phyloP scores from a whole-genome alignment of 2,888 invertebrate genomes.

The Netelia inedita region DNA sequence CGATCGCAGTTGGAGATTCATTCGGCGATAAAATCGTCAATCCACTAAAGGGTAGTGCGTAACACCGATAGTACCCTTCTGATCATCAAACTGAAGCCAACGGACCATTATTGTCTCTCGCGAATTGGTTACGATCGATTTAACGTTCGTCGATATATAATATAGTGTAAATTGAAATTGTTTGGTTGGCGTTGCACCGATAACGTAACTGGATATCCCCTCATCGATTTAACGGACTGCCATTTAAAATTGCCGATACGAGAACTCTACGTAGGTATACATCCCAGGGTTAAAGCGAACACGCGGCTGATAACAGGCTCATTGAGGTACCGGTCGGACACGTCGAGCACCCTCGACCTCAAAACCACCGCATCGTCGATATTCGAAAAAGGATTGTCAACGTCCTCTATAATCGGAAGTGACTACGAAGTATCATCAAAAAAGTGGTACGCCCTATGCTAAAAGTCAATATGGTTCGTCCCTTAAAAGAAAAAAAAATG shows the following conservation, averaged over 20 bases:
- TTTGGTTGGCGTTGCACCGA: constrained; percentile 11
- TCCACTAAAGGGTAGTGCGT: neutral
- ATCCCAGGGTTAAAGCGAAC: neutral
- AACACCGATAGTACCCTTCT: constrained; percentile 35
- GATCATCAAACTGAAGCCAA: constrained; percentile 12
- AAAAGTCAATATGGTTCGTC: neutral
- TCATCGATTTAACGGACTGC: neutral
- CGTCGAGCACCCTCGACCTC: neutral
- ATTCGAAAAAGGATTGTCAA: neutral
- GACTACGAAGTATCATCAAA: constrained; percentile 20
- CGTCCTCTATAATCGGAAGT: constrained; percentile 35
- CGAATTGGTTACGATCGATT: constrained; percentile 26
- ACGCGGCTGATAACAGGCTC: constrained; percentile 7
- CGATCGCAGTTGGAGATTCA: constrained; percentile 26
- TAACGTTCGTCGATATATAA: constrained; percentile 2
- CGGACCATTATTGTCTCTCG: constrained; percentile 19
- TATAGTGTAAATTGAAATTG: constrained; percentile 41
- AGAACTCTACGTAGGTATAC: neutral
- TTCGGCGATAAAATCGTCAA: constrained; percentile 30
- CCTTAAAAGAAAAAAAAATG: constrained; percentile 36
- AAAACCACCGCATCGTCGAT: neutral
- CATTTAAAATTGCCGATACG: constrained; percentile 5
- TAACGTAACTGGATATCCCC: neutral
- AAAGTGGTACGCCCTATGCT: constrained; percentile 16
- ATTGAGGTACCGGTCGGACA: constrained; percentile 7